Evolutionary conservation across 2,888 invertebrate genomes (phyloP).

Genomic region (Doris montereyensis): DNA sequence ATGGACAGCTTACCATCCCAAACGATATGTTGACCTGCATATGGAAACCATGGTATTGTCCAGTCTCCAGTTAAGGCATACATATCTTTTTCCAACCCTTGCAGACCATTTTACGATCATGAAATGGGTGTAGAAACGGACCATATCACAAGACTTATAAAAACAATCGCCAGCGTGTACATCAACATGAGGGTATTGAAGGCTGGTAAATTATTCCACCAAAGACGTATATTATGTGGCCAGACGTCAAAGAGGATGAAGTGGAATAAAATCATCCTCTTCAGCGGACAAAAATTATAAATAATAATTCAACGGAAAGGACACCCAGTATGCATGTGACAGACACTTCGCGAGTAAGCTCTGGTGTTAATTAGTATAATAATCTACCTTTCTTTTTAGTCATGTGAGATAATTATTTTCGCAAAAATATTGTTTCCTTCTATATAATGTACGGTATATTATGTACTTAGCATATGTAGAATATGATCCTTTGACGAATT

Average conservation of each 20-base stretch:
- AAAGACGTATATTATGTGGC: not conserved
- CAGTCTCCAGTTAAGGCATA: not conserved
- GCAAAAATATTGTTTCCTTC: no score
- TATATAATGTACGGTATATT: no score
- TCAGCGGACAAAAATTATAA: not conserved
- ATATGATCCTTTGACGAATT: no score
- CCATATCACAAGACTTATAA: not conserved
- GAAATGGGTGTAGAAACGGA: not conserved
- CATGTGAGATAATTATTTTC: no score
- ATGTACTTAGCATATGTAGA: no score
- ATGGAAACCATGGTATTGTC: not conserved
- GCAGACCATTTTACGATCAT: not conserved
- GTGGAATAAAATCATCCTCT: not conserved
- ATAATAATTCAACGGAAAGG: no score
- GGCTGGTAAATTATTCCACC: not conserved
- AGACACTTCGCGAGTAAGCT: no score
- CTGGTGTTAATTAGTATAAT: no score
- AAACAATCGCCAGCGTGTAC: not conserved
- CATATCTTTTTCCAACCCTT: not conserved
- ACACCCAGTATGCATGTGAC: no score
- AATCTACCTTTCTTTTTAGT: no score
- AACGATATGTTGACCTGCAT: not conserved
- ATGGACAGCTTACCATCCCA: not conserved
- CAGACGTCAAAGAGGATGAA: not conserved
- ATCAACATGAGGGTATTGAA: not conserved